Base-by-base conservation (phyloP, 1,140 invertebrate species). In the Rhyzopertha dominica region DNA sequence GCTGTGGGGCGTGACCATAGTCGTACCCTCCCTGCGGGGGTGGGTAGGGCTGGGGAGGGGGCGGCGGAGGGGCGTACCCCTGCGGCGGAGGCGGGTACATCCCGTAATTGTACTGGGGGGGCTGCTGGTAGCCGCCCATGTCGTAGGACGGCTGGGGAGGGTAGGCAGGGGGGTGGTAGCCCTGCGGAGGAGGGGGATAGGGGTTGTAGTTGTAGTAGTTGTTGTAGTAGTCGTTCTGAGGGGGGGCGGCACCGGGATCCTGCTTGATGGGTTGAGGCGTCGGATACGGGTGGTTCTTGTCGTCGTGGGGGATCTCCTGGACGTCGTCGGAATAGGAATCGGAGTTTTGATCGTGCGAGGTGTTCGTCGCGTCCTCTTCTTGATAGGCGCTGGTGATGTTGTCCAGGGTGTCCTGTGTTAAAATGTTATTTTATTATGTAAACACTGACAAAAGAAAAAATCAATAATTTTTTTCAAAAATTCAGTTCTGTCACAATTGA, bases 401-500 rank as follows among this genome's bases (percentile, higher is more conserved):
- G 40, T 66, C 62, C 34, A 63, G 44, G 3, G 62, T 63, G 28
- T 66, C 63, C 61, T 61, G 40, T n/a, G n/a, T n/a, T n/a, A n/a
- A n/a, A n/a, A n/a, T n/a, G n/a, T n/a, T n/a, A n/a, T n/a, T n/a
- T n/a, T n/a, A n/a, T n/a, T n/a, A n/a, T n/a, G n/a, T n/a, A n/a
- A n/a, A n/a, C n/a, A n/a, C n/a, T n/a, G n/a, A n/a, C 29, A 46
- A 24, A 46, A 34, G 40, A 37, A 51, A 22, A 49, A 14, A 45
- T 17, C 25, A 12, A 17, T 34, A 13, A 2, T 2, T 18, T 2
- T 17, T 34, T 10, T 42, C 16, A 2, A 14, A n/a, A 32, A 24
- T 17, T 34, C 2, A 3, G n/a, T 9, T 17, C n/a, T 2, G 17
- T 23, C 10, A 35, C 10, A n/a, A 13, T 35, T 2, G 19, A 9